These are phyloP conservation scores for Anguilla anguilla DNA, from an alignment of 2,797 vertebrate species.

Conservation along the genomic window DNA sequence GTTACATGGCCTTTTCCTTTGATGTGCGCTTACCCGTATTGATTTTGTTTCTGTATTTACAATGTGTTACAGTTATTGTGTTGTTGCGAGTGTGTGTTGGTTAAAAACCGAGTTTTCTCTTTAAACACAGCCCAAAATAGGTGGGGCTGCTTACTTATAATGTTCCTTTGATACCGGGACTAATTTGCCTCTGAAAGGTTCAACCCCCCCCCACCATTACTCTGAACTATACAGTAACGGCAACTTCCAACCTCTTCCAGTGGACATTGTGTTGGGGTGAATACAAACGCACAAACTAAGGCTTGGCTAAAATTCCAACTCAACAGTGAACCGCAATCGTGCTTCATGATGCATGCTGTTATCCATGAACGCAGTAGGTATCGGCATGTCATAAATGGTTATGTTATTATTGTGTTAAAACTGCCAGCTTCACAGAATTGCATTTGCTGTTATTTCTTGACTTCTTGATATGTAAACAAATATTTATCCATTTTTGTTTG, in stretches of 20 bases:
- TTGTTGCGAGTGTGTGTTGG: not conserved
- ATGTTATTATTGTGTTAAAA: not conserved
- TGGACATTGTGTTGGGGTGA: not conserved
- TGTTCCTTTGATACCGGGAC: not conserved
- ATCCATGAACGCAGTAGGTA: not conserved
- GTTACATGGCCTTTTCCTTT: not conserved
- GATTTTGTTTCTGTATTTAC: constrained; percentile 17
- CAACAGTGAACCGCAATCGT: not conserved
- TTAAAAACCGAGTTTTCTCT: not conserved
- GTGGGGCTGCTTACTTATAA: not conserved
- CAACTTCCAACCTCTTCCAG: not conserved
- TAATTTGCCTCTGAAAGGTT: not conserved
- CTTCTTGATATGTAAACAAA: not conserved
- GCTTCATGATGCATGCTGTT: not conserved
- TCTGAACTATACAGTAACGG: not conserved
- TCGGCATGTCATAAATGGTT: constrained; percentile 8
- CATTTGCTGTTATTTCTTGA: not conserved
- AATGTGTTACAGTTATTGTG: not conserved
- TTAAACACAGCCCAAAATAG: not conserved
- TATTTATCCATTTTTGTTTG: constrained; percentile 13
- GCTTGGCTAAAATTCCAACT: not conserved
- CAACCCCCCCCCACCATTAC: not conserved
- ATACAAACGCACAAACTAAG: not conserved
- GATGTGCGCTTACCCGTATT: not conserved
- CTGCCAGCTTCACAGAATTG: constrained; percentile 1